Conservation (phyloP, 2,797 vertebrate genomes). For the Lerista edwardsae region DNA sequence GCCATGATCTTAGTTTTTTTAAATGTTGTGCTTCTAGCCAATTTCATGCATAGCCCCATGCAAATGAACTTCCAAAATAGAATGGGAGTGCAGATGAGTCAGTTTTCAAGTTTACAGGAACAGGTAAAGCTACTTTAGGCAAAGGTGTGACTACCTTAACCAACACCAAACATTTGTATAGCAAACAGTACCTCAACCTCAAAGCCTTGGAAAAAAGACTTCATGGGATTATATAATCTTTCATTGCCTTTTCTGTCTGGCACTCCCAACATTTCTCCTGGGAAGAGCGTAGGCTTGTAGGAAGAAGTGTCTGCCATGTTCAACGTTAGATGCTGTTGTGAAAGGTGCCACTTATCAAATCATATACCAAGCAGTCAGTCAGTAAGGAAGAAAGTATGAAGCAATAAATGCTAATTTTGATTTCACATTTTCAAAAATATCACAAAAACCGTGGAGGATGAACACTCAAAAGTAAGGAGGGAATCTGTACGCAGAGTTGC, state of each 20-base stretch:
- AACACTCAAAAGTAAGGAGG: background rate
- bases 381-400: background rate
- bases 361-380: fast-evolving
- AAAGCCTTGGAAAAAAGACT: conserved; percentile 14
- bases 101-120: conserved; percentile 16
- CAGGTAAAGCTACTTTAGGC: conserved; percentile 35
- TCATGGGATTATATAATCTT: background rate
- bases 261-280: conserved; percentile 2
- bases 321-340: background rate
- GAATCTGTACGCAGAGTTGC: background rate
- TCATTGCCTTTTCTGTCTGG: conserved; percentile 20
- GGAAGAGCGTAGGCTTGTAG: conserved; percentile 40
- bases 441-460: background rate
- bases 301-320: background rate
- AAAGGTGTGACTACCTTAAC: conserved; percentile 36
- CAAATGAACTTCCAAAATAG: background rate
- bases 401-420: background rate
- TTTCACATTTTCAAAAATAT: background rate
- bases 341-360: conserved; percentile 28
- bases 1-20: too few species aligned
- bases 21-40: too few species aligned
- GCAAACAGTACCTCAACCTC: background rate
- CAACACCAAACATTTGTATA: conserved; percentile 6
- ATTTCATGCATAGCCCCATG: background rate
- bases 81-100: background rate